These are phyloP conservation scores for Ibidorhyncha struthersii DNA, from an alignment of 2,113 vertebrate species.

Conservation along the genomic window DNA sequence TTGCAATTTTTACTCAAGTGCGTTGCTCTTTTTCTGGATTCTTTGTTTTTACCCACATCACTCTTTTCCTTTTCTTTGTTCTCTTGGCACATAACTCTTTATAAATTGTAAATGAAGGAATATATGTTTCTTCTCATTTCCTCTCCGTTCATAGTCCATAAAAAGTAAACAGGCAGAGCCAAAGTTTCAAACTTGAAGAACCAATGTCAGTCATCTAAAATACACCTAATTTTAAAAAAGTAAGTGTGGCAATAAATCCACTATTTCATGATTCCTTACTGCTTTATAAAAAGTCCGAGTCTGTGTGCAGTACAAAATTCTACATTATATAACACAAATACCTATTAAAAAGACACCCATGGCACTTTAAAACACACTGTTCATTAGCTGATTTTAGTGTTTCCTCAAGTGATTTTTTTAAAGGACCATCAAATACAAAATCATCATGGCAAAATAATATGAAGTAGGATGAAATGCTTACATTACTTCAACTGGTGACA, in stretches of 20 bases:
- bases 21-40: neutral
- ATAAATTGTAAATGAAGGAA: neutral
- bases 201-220: neutral
- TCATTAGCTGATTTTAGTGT: neutral
- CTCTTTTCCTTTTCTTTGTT: neutral
- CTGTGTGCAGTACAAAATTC: neutral
- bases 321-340: neutral
- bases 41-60: neutral
- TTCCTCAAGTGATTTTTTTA: conserved; percentile 16
- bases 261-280: neutral
- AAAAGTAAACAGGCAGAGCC: neutral
- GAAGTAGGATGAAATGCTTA: neutral
- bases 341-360: neutral
- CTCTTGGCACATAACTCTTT: neutral
- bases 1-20: neutral
- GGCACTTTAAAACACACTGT: neutral
- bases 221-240: neutral
- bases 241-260: neutral
- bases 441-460: neutral
- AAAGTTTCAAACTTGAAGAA: neutral
- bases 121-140: neutral
- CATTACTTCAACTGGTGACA: neutral
- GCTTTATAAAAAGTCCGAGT: neutral
- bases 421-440: neutral
- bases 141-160: neutral